Percentiles rank a stretch among this genome's conserved stretches.
Conservation (phyloP, 2,888 invertebrate species). For the Trachelus iudaicus region DNA sequence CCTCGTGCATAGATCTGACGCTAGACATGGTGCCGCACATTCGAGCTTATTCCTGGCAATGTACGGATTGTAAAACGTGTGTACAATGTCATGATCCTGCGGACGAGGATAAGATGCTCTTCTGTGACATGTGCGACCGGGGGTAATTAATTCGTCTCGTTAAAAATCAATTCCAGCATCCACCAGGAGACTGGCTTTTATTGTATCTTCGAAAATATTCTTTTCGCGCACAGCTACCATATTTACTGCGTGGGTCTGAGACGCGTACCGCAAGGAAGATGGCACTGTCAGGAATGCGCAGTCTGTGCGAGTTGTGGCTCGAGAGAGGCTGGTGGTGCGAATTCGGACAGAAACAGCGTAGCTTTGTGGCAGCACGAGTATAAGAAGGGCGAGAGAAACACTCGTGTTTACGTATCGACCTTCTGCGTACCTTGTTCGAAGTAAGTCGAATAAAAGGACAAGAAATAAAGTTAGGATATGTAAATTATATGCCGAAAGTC, state of each 20-base stretch:
- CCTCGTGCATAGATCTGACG: conserved; percentile 86
- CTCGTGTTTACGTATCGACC: conserved; percentile 66
- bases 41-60: conserved; percentile 91
- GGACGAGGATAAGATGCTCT: conserved; percentile 92
- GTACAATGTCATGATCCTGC: conserved; percentile 83
- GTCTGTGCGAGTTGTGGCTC: conserved; percentile 71
- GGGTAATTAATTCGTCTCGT: conserved; percentile 67
- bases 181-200: not conserved
- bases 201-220: not conserved
- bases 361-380: conserved; percentile 69
- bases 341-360: conserved; percentile 60
- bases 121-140: conserved; percentile 94
- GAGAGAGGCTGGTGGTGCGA: conserved; percentile 65
- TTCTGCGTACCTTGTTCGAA: conserved; percentile 78
- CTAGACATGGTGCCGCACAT: conserved; percentile 86
- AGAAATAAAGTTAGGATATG: not conserved
- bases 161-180: not conserved
- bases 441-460: conserved; percentile 62
- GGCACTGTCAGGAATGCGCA: conserved; percentile 88
- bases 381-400: conserved; percentile 67
- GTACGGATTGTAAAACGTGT: conserved; percentile 93
- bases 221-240: conserved; percentile 72
- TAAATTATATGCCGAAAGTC: not conserved
- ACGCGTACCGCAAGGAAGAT: conserved; percentile 85
- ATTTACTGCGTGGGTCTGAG: conserved; percentile 89